Evolutionary conservation across 2,888 invertebrate species (phyloP), one percentile per base, ranked within the genome.

Genomic region (Macropis europaea): DNA sequence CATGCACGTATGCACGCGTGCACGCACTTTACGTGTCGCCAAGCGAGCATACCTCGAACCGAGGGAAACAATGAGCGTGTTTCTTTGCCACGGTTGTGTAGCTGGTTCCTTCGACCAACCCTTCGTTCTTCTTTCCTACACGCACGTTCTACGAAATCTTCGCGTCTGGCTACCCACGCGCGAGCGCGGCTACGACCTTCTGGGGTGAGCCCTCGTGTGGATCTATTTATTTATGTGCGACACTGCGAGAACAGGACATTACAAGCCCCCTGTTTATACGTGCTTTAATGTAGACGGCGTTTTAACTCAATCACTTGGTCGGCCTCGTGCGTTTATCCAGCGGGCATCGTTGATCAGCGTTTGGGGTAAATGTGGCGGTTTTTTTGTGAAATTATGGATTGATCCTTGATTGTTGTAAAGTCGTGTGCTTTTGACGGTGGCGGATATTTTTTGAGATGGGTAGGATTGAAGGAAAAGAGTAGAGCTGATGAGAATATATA

Each of bases 21-120:
- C 74, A 72, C 61, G 60, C 61, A 77, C 70, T 81, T 77, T 68
- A 66, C 78, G 43, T 81, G 79, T 75, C 66, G 69, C 73, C 52
- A 47, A 24, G 32, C n/a, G 40, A 40, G 28, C 17, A 52, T 15
- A 22, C 50, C 22, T 50, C 36, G 22, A 40, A 38, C 47, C 47
- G 52, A 64, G 69, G 69, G 69, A 64, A 73, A 62, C 72, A 72
- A 72, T 52, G 72, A 69, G 50, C 52, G 40, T 32, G 71, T 62
- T 70, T 19, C 54, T 40, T 59, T 59, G 15, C 17, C 28, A 13
- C 38, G 57, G 15, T n/a, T n/a, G n/a, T 42, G 22, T 11, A 9
- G 4, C 28, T 48, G 48, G 40, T 52, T 34, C 45, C 45, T 50
- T 32, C 9, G n/a, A 28, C n/a, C 24, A 50, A 61, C 68, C 53